Conservation (phyloP, 2,888 invertebrate species). For the Elmis aenea region DNA sequence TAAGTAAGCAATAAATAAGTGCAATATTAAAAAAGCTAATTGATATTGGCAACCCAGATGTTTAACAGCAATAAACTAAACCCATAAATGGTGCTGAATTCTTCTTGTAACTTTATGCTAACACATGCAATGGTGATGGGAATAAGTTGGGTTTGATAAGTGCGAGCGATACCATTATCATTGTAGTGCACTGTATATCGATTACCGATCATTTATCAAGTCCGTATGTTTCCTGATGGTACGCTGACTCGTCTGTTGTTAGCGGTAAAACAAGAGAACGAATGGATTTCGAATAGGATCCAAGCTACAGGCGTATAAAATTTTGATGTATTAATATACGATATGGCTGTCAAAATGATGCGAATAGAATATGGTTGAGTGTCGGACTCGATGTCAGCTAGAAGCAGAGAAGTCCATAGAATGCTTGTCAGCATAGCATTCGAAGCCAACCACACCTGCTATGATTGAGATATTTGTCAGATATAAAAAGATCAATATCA, state of each 20-base stretch:
- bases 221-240: no score
- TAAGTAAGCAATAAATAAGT: constrained; percentile 8
- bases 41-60: constrained; percentile 16
- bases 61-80: constrained; percentile 12
- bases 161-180: no score
- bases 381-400: constrained; percentile 13
- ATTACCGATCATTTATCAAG: no score
- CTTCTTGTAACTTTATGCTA: no score
- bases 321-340: constrained; percentile 9
- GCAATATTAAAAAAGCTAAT: constrained; percentile 11
- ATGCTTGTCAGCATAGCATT: constrained; percentile 14
- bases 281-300: no score
- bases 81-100: no score
- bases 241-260: no score
- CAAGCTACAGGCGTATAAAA: no score
- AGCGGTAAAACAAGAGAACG: no score
- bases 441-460: constrained; percentile 17
- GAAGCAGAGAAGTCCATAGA: constrained; percentile 7
- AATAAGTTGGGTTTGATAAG: constrained; percentile 10
- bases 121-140: no score
- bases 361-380: constrained; percentile 9
- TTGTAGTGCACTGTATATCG: no score
- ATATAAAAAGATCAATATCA: constrained; percentile 19
- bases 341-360: constrained; percentile 10
- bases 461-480: constrained; percentile 21